Base-by-base conservation (phyloP, 1,140 invertebrate genomes). In the Heliconius hermathena region DNA sequence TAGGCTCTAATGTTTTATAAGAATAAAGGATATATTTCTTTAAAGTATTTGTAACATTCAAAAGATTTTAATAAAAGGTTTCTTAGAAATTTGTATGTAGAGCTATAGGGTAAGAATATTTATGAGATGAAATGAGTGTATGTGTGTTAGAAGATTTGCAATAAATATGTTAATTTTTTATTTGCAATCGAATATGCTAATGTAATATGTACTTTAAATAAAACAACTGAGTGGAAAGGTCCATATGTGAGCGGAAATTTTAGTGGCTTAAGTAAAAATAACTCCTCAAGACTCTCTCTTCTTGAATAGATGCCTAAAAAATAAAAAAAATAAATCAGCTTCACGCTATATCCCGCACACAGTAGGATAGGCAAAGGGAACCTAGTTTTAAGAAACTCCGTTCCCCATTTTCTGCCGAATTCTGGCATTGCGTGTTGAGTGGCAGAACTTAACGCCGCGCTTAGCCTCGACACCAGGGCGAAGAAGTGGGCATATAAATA, bases 11-110 rank as follows among this genome's bases (percentile, higher is more conserved):
- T 52, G 18, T 0, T 18, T 0, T 0, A 18, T 18, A 5, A 1
- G 1, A 36, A 57, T 72, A 72, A 22, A 33, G 74, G 3, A 36
- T 71, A 71, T 54, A 74, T 57, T 73, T 3, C 33, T 29, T 26
- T 76, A 74, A 36, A 33, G 22, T 57, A 6, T 22, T 22, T 73
- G 41, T 26, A 18, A 52, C 26, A 5, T 70, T 46, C 29, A 26
- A 38, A 73, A 74, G 79, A 54, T 76, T 76, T 80, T 80, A 80
- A 80, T 80, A 80, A 76, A 76, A 71, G 71, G 70, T 72, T 72
- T 36, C 41, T 70, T 18, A 76, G 73, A 73, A 80, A 80, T 77
- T 80, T 80, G 79, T 77, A 73, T 80, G 71, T 49, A 73, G 66
- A 80, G 52, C 41, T 76, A 80, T 75, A 70, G 70, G 33, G 74